Base-by-base conservation (phyloP, 2,888 invertebrate species). In the Coecobrya sp. region DNA sequence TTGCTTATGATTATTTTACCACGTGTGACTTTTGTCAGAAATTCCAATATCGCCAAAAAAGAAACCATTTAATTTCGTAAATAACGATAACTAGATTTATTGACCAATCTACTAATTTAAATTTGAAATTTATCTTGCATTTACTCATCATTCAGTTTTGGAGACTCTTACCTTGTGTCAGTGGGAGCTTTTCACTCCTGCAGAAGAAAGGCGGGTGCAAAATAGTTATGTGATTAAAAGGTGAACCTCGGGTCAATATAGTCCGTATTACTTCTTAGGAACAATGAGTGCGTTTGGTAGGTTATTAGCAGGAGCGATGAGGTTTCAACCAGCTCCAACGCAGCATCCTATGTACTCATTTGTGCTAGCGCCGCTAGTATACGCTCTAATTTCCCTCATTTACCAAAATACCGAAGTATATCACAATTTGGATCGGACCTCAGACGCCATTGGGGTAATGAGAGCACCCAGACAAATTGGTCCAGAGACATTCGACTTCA, bases 291-390 rank as follows among this genome's bases (percentile, higher is more conserved):
- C 42, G 42, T 49, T 10, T 49, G 5, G 10, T 49, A 13, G 13
- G n/a, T n/a, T n/a, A n/a, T n/a, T 49, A 22, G 13, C 8, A 0
- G 25, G 1, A 22, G 30, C 25, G 13, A 87, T 87, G 87, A 30
- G 76, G 36, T 4, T 76, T 7, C 76, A n/a, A n/a, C n/a, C n/a
- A n/a, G n/a, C n/a, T n/a, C 49, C 81, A n/a, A 0, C 84, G 1
- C 59, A 30, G 65, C 84, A 82, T 22, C 92, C 93, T 0, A 19
- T 90, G 19, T 84, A 87, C 76, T 93, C 93, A 0, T 93, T 93
- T 22, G 65, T 93, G 5, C 62, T 90, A 16, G 82, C 93, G 11
- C 93, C 93, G 2, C 27, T 93, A 42, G 92, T 93, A 7, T 93
- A 93, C 79, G 62, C 87, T 7, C 65, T 93, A 16, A 87, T 93